Conservation (phyloP, 2,888 invertebrate species). For the Sphecodes monilicornis region DNA sequence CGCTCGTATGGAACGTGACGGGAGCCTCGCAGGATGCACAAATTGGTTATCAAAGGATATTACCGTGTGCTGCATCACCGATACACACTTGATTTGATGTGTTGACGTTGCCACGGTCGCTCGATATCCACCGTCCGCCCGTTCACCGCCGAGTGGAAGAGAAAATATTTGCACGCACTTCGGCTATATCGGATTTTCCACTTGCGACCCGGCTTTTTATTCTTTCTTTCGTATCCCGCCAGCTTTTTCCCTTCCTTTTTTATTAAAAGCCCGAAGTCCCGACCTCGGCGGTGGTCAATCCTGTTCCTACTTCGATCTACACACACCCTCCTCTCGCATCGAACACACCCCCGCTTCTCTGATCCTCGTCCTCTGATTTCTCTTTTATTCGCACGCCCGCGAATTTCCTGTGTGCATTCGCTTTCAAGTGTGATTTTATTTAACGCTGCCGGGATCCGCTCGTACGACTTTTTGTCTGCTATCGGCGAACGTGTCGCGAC, state of each 20-base stretch:
- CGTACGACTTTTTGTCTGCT: slow-evolving; percentile 7
- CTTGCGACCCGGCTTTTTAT: slow-evolving; percentile 70
- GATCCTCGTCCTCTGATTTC: slow-evolving; percentile 11
- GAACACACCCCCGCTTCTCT: slow-evolving; percentile 48
- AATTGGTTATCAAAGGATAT: slow-evolving; percentile 83
- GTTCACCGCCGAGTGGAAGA: slow-evolving; percentile 70
- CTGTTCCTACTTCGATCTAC: slow-evolving; percentile 68
- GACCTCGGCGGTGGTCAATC: slow-evolving; percentile 63
- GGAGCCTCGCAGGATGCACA: slow-evolving; percentile 74
- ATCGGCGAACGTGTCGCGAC: slow-evolving; percentile 17
- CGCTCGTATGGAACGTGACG: slow-evolving; percentile 66
- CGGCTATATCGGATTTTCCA: slow-evolving; percentile 80
- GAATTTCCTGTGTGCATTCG: slow-evolving; percentile 39
- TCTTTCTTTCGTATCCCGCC: slow-evolving; percentile 1
- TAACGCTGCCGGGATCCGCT: slow-evolving; percentile 33
- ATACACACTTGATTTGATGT: slow-evolving; percentile 81
- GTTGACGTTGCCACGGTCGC: slow-evolving; percentile 71
- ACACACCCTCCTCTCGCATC: slow-evolving; percentile 62
- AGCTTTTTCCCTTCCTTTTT: slow-evolving; percentile 47
- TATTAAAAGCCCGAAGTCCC: slow-evolving; percentile 76
- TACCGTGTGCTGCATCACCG: slow-evolving; percentile 75
- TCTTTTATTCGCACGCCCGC: slow-evolving; percentile 60
- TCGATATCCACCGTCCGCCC: slow-evolving; percentile 60
- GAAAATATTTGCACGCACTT: slow-evolving; percentile 81
- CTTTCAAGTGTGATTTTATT: slow-evolving; percentile 55